A percentile compares a stretch with the other conserved stretches of the same genome.
Conservation (phyloP, 2,113 vertebrate species). For the Cochlearius cochlearius region DNA sequence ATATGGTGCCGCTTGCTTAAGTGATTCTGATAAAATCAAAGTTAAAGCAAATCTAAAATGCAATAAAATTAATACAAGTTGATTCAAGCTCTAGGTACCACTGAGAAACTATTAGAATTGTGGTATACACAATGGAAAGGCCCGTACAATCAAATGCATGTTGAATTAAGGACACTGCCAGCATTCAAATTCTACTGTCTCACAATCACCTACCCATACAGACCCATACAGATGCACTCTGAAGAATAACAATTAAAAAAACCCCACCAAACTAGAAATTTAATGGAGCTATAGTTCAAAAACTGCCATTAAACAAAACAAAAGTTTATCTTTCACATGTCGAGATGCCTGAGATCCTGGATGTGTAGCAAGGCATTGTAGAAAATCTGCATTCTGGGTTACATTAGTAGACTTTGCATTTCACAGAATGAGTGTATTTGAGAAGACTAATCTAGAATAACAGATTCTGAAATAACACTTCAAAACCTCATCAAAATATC, state of each 20-base stretch:
- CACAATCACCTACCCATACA: not conserved
- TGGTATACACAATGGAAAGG: accelerated
- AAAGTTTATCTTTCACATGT: not conserved
- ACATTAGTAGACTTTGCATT: not conserved
- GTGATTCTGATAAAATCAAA: not conserved
- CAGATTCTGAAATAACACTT: not conserved
- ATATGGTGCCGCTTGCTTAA: not conserved
- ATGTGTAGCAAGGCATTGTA: not conserved
- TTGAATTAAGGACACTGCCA: not conserved
- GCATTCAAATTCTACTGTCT: not conserved
- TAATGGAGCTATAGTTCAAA: not conserved
- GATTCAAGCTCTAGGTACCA: not conserved
- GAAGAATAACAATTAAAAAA: not conserved
- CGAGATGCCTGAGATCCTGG: not conserved
- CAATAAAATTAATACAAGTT: not conserved
- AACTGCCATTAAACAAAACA: not conserved
- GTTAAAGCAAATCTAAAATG: not conserved
- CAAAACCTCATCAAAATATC: not conserved
- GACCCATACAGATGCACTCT: not conserved
- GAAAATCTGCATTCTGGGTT: not conserved
- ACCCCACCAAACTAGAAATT: accelerated
- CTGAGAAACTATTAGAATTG: not conserved
- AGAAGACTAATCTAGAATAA: not conserved
- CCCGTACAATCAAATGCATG: accelerated
- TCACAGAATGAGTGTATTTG: not conserved